Conservation (phyloP, 2,888 invertebrate species). For the Campoplex nolae region DNA sequence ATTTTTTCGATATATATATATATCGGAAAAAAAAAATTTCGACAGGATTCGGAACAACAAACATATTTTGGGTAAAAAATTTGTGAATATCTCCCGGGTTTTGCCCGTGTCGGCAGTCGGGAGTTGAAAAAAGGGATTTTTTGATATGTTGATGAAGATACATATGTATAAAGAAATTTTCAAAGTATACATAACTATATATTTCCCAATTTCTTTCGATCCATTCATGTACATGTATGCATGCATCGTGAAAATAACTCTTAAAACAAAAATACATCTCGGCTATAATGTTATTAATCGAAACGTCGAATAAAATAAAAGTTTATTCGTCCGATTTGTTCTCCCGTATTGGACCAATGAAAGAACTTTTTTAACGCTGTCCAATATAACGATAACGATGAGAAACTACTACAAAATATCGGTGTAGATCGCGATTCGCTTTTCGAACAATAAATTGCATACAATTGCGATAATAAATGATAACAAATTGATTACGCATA, state of each 20-base stretch:
- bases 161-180: not conserved
- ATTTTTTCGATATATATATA: too few relatives aligned
- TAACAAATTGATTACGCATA: not conserved
- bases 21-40: too few relatives aligned
- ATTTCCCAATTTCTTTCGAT: not conserved
- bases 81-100: too few relatives aligned
- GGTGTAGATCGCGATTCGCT: not conserved
- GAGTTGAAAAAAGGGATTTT: not conserved
- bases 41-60: too few relatives aligned
- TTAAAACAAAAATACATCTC: conserved; percentile 2
- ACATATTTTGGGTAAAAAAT: too few relatives aligned
- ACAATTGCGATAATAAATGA: not conserved
- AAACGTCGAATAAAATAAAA: not conserved
- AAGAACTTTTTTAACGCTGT: not conserved
- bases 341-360: not conserved
- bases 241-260: not conserved
- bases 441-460: not conserved
- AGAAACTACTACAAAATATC: not conserved
- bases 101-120: too few relatives aligned
- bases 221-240: not conserved
- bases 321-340: not conserved
- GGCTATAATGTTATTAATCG: not conserved
- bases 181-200: not conserved
- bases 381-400: not conserved
- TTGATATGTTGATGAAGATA: not conserved